These are phyloP conservation scores for Nycticorax nycticorax DNA, from an alignment of 2,113 vertebrate species.

Conservation along the genomic window DNA sequence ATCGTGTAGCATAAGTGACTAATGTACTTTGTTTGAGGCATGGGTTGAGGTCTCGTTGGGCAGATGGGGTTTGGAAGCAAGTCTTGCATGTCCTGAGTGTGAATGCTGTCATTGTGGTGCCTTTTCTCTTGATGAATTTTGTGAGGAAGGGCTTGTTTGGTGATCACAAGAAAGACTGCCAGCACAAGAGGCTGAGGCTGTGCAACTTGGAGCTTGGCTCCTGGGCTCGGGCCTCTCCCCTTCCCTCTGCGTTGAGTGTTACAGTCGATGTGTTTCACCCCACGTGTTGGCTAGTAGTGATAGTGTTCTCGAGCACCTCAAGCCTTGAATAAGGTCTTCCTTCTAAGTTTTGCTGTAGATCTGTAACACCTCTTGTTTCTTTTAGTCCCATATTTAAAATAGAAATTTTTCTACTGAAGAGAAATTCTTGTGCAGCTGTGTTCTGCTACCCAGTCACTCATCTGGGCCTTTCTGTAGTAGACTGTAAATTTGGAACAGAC, in stretches of 20 bases:
- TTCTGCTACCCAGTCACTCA: neutral
- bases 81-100: neutral
- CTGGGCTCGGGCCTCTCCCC: neutral
- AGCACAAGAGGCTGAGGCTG: neutral
- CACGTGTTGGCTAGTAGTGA: neutral
- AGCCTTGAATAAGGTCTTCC: neutral
- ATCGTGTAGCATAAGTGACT: neutral
- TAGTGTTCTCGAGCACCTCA: neutral
- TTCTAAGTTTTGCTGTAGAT: neutral
- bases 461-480: neutral
- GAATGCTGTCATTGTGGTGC: neutral
- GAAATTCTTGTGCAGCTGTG: neutral
- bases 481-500: neutral
- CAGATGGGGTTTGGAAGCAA: neutral
- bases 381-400: neutral
- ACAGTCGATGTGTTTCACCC: neutral
- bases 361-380: neutral
- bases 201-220: accelerated
- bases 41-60: neutral
- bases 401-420: neutral
- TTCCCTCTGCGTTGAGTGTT: neutral
- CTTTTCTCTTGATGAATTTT: neutral
- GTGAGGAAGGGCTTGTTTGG: neutral
- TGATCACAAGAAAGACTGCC: neutral
- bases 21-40: neutral